These are phyloP conservation scores for Suricata suricatta DNA, from an alignment of 2,113 vertebrate species.

Conservation along the genomic window DNA sequence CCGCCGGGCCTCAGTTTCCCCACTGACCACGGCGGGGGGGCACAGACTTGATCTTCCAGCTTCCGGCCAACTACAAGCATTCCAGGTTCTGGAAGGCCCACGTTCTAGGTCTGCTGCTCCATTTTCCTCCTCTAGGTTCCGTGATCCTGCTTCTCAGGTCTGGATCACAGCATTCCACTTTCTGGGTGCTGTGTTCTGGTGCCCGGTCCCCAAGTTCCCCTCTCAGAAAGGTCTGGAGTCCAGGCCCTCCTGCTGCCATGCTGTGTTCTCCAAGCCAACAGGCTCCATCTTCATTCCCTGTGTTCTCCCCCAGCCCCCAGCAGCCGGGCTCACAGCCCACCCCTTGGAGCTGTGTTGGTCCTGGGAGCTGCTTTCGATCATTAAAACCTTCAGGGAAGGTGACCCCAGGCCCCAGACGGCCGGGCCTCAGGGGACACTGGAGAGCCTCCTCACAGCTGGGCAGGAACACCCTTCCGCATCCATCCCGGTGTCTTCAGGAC, in stretches of 20 bases:
- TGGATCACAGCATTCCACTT: background rate
- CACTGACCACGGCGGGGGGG: background rate
- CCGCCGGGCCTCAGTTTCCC: background rate
- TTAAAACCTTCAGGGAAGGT: fast-evolving
- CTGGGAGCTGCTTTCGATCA: too few species aligned
- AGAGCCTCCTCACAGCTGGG: background rate
- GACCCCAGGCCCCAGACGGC: background rate
- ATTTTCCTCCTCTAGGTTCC: background rate
- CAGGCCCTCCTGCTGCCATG: background rate
- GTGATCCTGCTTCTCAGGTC: background rate
- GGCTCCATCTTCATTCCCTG: fast-evolving
- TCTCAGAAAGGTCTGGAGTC: background rate
- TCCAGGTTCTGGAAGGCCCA: background rate
- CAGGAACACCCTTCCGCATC: background rate
- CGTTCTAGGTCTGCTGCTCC: background rate
- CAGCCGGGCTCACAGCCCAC: background rate
- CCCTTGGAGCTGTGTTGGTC: fast-evolving
- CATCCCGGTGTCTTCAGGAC: background rate
- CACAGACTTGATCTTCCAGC: background rate
- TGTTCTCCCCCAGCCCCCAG: background rate
- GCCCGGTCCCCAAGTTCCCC: background rate
- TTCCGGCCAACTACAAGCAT: background rate
- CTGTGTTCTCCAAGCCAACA: background rate
- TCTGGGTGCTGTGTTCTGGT: background rate
- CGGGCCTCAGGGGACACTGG: background rate